Evolutionary conservation across 2,797 vertebrate species (phyloP).

Genomic region (Varecia variegata): DNA sequence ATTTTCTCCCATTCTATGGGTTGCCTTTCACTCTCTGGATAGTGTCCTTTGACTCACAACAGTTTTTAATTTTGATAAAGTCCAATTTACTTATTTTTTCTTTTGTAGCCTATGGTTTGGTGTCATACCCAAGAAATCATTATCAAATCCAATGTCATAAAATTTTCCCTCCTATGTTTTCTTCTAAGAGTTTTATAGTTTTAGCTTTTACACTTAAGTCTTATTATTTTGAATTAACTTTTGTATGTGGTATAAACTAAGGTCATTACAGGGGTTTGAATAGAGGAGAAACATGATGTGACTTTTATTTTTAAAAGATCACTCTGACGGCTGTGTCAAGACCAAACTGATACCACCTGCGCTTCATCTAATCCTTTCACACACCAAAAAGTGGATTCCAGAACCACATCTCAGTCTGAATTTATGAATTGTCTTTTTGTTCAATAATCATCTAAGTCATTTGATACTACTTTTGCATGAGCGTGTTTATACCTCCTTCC

Average conservation of each 20-base stretch:
- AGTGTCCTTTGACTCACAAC: background rate
- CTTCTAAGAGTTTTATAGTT: background rate
- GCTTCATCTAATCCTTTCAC: background rate
- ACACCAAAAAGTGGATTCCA: background rate
- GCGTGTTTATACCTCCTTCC: background rate
- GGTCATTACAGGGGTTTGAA: background rate
- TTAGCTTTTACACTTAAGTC: background rate
- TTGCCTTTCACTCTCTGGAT: background rate
- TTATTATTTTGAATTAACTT: background rate
- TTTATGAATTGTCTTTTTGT: background rate
- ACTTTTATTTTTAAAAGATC: constrained; percentile 39
- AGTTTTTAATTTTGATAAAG: background rate
- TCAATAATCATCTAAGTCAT: background rate
- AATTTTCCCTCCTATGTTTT: background rate
- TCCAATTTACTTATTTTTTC: background rate
- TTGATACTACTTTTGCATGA: background rate
- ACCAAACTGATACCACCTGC: background rate
- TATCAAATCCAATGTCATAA: background rate
- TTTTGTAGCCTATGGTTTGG: background rate
- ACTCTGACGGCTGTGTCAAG: background rate
- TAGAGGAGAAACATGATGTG: background rate
- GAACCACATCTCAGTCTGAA: background rate
- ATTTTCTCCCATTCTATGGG: background rate
- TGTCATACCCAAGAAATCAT: background rate
- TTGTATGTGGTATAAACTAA: background rate